Percentiles rank a stretch among this genome's conserved stretches.
Conservation (phyloP, 2,797 vertebrate genomes). For the Morus bassanus region DNA sequence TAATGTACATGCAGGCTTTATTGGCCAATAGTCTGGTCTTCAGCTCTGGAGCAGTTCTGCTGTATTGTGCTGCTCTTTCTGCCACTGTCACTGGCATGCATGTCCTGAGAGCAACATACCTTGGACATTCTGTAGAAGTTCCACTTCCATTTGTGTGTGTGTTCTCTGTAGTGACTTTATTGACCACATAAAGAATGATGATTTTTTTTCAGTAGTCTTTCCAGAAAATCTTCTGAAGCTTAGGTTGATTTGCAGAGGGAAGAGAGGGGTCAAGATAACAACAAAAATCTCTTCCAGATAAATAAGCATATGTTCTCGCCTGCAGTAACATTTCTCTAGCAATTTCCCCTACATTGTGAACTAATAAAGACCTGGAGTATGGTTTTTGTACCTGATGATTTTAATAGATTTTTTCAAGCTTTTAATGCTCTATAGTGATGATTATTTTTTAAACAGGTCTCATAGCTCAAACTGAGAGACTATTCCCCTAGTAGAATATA, state of each 20-base stretch:
- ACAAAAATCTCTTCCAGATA: neutral
- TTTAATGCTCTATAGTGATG: neutral
- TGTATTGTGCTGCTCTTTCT: neutral
- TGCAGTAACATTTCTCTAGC: neutral
- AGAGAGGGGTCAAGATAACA: neutral
- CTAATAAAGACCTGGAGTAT: neutral
- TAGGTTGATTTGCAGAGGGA: neutral
- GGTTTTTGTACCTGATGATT: neutral
- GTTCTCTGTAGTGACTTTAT: neutral
- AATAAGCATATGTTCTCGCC: neutral
- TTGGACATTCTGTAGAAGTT: neutral
- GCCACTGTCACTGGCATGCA: accelerated
- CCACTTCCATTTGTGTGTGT: neutral
- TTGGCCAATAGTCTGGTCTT: neutral
- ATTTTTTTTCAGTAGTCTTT: neutral
- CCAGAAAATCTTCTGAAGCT: neutral
- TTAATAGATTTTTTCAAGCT: neutral
- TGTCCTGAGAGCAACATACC: neutral
- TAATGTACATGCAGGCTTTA: neutral
- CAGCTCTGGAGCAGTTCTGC: neutral
- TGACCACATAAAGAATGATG: neutral
- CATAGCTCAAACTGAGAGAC: neutral
- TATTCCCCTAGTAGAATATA: neutral
- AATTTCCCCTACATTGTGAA: neutral
- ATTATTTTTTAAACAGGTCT: neutral